Base-by-base conservation (phyloP, 2,888 invertebrate genomes). In the Agrotis puta region DNA sequence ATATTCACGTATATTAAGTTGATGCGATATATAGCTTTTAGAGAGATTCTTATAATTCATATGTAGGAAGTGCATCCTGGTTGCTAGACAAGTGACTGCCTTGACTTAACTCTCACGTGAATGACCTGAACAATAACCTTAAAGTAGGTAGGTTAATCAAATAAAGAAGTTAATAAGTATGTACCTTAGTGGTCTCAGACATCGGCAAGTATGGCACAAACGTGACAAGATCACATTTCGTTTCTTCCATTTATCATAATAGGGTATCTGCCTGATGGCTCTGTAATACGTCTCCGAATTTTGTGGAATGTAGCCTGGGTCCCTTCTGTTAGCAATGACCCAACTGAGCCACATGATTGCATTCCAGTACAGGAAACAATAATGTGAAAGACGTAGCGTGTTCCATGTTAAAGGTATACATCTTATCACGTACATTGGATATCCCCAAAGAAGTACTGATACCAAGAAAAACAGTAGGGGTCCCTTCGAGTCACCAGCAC, bases 361-460 rank as follows among this genome's bases (percentile, higher is more conserved):
- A 92, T 99, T 99, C 98, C 98, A 98, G 88, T 98, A 98, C 79
- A 99, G 97, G 92, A 99, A 99, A 88, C 98, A 98, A 87, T 99
- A 98, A 91, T 99, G 99, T 0, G 98, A 98, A 0, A 98, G 97
- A 1, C 98, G 97, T 53, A 99, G 94, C 11, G 98, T 97, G 89
- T 98, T 98, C 99, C 99, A 99, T 0, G 99, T 99, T 54, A 98
- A 96, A 1, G 99, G 99, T 79, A 99, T 97, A 86, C 98, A 98
- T 97, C 98, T 97, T 77, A 99, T 97, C 87, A 99, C 96, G 89
- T 99, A 99, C 98, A 99, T 98, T 0, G 99, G 99, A 92, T 99
- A 99, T 13, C 98, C 99, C 99, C 99, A 99, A 33, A 98, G 94
- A 7, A 99, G 94, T 14, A 99, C 98, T 0, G 98, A 98, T 73